Conservation (phyloP, 2,113 vertebrate genomes). For the Leuciscus idus region DNA sequence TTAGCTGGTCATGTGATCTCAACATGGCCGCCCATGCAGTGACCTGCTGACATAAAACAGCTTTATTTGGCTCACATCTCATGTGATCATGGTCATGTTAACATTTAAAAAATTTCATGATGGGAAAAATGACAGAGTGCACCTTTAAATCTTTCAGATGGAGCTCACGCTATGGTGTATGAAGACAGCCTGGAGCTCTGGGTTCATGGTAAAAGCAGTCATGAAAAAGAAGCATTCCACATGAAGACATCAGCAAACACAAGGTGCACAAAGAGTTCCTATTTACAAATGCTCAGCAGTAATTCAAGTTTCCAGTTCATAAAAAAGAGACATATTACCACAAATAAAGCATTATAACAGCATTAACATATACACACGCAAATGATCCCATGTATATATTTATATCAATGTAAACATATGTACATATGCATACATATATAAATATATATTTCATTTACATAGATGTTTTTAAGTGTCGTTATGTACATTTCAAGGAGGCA, state of each 20-base stretch:
- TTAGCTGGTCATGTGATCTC: not conserved
- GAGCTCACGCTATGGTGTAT: constrained; percentile 52
- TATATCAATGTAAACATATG: constrained; percentile 78
- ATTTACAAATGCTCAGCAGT: constrained; percentile 96
- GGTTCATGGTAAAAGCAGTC: constrained; percentile 66
- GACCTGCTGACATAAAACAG: not conserved
- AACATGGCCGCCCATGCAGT: not conserved
- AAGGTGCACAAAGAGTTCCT: constrained; percentile 84
- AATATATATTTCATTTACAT: constrained; percentile 82
- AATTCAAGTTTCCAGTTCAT: constrained; percentile 97
- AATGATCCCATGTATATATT: constrained; percentile 74
- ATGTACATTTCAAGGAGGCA: constrained; percentile 84
- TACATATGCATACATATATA: constrained; percentile 82
- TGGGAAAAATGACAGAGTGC: constrained; percentile 10
- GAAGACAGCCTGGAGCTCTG: constrained; percentile 27
- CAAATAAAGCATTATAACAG: constrained; percentile 79
- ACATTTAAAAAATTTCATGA: not conserved
- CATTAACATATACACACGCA: constrained; percentile 84
- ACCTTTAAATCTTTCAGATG: constrained; percentile 10
- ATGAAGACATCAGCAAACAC: constrained; percentile 86
- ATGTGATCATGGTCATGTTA: not conserved
- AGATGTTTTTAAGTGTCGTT: constrained; percentile 70
- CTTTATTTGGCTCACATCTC: not conserved
- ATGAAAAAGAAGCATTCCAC: constrained; percentile 68
- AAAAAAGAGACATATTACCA: constrained; percentile 74